phyloP scores from a whole-genome alignment of 2,113 vertebrate genomes.

The Sus scrofa region DNA sequence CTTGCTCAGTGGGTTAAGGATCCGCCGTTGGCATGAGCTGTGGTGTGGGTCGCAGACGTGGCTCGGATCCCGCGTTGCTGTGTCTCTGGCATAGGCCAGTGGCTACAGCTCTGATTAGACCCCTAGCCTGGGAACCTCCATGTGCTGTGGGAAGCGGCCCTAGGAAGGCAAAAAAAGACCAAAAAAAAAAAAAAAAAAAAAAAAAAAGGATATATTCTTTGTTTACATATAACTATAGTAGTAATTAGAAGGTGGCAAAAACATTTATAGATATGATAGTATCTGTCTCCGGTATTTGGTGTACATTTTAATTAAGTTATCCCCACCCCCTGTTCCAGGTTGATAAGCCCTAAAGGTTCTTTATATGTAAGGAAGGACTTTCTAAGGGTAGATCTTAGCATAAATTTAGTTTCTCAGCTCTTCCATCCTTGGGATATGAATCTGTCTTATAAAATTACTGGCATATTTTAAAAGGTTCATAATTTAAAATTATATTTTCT shows the following conservation, averaged over 20 bases:
- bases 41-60: no score
- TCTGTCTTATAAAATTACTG: slow-evolving; percentile 19
- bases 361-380: background rate
- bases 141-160: no score
- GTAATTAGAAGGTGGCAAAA: background rate
- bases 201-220: background rate
- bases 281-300: background rate
- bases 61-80: no score
- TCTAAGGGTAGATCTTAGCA: background rate
- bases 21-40: no score
- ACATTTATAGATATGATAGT: background rate
- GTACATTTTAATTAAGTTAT: slow-evolving; percentile 18
- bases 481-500: slow-evolving; percentile 56
- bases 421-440: background rate
- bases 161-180: no score
- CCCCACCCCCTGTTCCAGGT: background rate
- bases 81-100: no score
- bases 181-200: no score
- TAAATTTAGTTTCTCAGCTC: background rate
- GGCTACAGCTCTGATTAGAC: no score
- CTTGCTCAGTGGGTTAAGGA: no score
- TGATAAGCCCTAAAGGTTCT: slow-evolving; percentile 15
- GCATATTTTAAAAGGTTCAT: background rate
- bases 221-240: background rate
- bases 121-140: no score